Evolutionary conservation across 2,888 invertebrate species (phyloP).

Genomic region (Andricus quercusramuli): DNA sequence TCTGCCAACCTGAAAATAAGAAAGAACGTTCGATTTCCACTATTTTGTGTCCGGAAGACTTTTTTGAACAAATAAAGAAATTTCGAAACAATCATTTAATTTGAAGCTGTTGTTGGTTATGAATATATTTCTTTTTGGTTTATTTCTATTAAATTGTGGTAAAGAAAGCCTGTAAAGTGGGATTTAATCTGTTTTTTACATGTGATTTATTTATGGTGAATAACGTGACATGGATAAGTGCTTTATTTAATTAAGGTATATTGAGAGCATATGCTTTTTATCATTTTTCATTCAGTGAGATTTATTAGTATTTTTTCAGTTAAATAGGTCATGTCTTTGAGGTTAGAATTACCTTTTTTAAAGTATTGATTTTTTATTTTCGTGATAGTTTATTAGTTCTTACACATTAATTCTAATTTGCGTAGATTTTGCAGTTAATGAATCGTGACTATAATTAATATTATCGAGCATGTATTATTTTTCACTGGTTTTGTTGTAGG

Average conservation of each 20-base stretch:
- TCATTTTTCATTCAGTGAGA: background rate
- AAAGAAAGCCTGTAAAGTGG: background rate
- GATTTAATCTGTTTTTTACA: background rate
- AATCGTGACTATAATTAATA: background rate
- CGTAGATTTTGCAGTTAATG: background rate
- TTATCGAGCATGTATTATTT: background rate
- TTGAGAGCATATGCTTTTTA: background rate
- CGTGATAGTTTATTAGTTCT: background rate
- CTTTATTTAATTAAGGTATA: background rate
- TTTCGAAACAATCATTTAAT: background rate
- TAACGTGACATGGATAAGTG: background rate
- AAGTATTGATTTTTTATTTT: background rate
- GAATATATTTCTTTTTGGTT: background rate
- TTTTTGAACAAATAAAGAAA: background rate
- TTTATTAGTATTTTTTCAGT: background rate
- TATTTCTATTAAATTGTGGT: background rate
- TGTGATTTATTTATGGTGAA: background rate
- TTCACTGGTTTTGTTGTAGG: no score
- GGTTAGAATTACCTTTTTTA: background rate
- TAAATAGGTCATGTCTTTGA: background rate
- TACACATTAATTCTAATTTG: background rate
- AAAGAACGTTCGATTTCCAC: background rate
- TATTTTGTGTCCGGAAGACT: background rate
- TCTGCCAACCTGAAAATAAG: background rate
- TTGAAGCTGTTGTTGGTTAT: background rate